Evolutionary conservation across 2,113 vertebrate genomes (phyloP).

Genomic region (Diphyllodes magnificus): DNA sequence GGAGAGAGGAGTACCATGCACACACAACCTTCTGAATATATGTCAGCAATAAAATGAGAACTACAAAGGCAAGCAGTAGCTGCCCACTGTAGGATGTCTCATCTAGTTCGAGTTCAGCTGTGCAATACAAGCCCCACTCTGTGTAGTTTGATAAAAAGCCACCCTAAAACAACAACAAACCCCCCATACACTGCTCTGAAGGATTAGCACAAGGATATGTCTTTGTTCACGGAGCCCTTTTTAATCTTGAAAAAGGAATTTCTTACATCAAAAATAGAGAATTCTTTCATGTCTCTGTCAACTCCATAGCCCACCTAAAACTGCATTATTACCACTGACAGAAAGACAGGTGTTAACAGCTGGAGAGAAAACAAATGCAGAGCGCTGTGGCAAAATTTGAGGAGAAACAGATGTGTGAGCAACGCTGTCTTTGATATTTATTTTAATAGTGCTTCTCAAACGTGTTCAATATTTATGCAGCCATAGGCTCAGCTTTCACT

Average conservation of each 20-base stretch:
- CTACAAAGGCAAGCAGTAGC: conserved; percentile 39
- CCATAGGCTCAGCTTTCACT: conserved; percentile 29
- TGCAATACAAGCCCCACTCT: neutral
- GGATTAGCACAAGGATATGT: conserved; percentile 3
- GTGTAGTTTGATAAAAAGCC: neutral
- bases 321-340: conserved; percentile 49
- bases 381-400: conserved; percentile 47
- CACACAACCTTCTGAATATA: neutral
- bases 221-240: conserved; percentile 8
- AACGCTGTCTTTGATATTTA: conserved; percentile 59
- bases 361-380: conserved; percentile 56
- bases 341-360: conserved; percentile 68
- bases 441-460: conserved; percentile 62
- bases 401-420: conserved; percentile 60
- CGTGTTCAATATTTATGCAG: conserved; percentile 51
- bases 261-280: conserved; percentile 37
- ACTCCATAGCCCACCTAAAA: conserved; percentile 5
- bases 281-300: conserved; percentile 56
- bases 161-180: neutral
- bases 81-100: conserved; percentile 16
- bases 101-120: neutral
- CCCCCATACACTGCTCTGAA: neutral
- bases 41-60: conserved; percentile 33
- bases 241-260: neutral
- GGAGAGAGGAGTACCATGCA: neutral